Evolutionary conservation across 2,113 vertebrate genomes (phyloP), one percentile per base, ranked within the genome.

Genomic region (Poecilia latipinna): DNA sequence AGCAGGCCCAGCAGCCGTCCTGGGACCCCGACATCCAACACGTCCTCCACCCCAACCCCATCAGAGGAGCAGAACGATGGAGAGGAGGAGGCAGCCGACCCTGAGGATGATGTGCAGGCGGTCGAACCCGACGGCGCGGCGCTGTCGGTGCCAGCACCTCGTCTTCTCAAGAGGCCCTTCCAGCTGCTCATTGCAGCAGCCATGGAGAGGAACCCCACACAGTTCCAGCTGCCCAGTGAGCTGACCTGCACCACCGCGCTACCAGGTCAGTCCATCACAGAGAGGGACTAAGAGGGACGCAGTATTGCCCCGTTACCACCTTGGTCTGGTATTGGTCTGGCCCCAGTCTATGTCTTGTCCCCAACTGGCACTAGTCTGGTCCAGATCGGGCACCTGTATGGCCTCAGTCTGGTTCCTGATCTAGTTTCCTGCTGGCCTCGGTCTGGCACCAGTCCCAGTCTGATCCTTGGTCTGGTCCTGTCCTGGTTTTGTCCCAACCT

Each of bases 151-250:
- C 90, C 91, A 0, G 67, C 83, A 1, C 91, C 77, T 4, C 96
- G 96, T 68, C 96, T 97, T 84, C 95, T 99, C 79, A 98, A 97
- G 92, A 96, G 97, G 83, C 97, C 97, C 51, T 99, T 99, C 89
- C 97, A 99, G 94, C 95, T 99, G 79, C 96, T 99, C 65, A 98
- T 99, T 72, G 97, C 97, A 60, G 97, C 97, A 4, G 98, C 97
- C 72, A 98, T 98, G 97, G 97, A 99, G 92, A 95, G 97, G 88
- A 99, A 99, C 89, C 97, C 98, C 64, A 98, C 97, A 22, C 98
- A 99, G 86, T 99, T 99, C 92, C 97, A 99, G 94, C 93, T 99
- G 88, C 98, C 97, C 86, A 98, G 95, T 39, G 98, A 99, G 90
- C 95, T 99, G 88, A 98, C 97, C 75, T 99, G 97, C 94, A 98